Evolutionary conservation across 2,797 vertebrate species (phyloP).

Genomic region (Danio aesculapii): DNA sequence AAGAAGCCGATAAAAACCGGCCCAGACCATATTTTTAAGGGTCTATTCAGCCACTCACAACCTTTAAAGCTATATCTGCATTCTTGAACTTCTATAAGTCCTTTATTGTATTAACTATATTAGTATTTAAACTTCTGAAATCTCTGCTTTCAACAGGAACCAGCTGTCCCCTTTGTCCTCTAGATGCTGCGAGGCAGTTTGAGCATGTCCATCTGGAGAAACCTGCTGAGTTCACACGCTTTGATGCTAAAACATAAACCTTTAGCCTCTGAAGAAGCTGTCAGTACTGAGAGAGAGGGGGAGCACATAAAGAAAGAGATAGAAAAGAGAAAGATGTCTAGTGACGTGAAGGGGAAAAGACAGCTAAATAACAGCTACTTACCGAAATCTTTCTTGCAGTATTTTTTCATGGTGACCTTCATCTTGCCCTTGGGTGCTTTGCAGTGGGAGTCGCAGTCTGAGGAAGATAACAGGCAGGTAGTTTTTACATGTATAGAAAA

Average conservation of each 20-base stretch:
- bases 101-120: conserved; percentile 48
- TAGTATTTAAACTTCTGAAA: conserved; percentile 36
- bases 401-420: conserved; percentile 99
- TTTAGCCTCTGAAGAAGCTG: conserved; percentile 63
- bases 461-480: conserved; percentile 22
- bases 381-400: conserved; percentile 99
- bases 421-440: conserved; percentile 97
- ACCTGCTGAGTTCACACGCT: conserved; percentile 50
- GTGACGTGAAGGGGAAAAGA: conserved; percentile 36
- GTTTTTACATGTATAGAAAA: background rate
- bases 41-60: conserved; percentile 2
- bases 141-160: conserved; percentile 56
- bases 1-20: background rate
- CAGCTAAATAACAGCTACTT: conserved; percentile 73
- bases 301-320: conserved; percentile 19
- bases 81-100: conserved; percentile 44
- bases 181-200: conserved; percentile 51
- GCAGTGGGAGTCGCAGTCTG: conserved; percentile 95
- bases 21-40: background rate
- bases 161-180: conserved; percentile 61
- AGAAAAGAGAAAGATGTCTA: conserved; percentile 50
- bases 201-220: conserved; percentile 48
- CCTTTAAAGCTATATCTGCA: conserved; percentile 14
- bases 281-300: conserved; percentile 40
- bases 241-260: conserved; percentile 60